Evolutionary conservation across 1,140 invertebrate species (phyloP).

Genomic region (Whitmania pigra): DNA sequence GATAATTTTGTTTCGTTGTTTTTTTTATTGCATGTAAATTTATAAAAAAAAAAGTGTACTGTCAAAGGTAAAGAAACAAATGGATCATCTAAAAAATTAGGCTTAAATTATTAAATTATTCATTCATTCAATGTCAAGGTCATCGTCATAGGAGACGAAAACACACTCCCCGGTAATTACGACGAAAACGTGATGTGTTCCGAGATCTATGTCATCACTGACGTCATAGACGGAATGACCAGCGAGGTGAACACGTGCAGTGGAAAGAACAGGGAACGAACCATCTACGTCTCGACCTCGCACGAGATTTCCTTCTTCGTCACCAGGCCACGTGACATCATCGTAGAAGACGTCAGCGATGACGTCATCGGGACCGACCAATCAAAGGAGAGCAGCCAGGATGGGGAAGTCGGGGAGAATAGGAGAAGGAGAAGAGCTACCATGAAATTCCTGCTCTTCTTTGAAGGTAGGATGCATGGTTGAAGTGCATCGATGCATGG

Average conservation of each 20-base stretch:
- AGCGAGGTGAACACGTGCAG: slow-evolving; percentile 9
- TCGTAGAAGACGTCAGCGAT: slow-evolving; percentile 2
- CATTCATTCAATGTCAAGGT: background rate
- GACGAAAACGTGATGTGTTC: slow-evolving; percentile 13
- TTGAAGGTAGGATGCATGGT: background rate
- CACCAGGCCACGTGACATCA: background rate
- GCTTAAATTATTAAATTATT: background rate
- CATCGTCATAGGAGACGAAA: slow-evolving; percentile 16
- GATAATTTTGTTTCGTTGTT: too few relatives aligned
- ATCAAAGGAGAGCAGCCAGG: slow-evolving; percentile 6
- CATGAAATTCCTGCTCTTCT: background rate
- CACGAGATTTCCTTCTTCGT: slow-evolving; percentile 6
- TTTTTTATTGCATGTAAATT: too few relatives aligned
- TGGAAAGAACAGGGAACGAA: slow-evolving; percentile 7
- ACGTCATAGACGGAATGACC: slow-evolving; percentile 9
- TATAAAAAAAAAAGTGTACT: too few relatives aligned
- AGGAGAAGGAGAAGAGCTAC: background rate
- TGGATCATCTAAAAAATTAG: too few relatives aligned
- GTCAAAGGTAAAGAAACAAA: too few relatives aligned
- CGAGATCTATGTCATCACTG: slow-evolving; percentile 13
- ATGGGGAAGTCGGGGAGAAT: background rate
- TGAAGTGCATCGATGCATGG: too few relatives aligned
- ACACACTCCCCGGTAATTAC: slow-evolving; percentile 12
- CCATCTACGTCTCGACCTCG: slow-evolving; percentile 5
- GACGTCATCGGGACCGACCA: slow-evolving; percentile 2